Evolutionary conservation across 2,797 vertebrate genomes (phyloP).

Genomic region (Amphiprion clarkii): DNA sequence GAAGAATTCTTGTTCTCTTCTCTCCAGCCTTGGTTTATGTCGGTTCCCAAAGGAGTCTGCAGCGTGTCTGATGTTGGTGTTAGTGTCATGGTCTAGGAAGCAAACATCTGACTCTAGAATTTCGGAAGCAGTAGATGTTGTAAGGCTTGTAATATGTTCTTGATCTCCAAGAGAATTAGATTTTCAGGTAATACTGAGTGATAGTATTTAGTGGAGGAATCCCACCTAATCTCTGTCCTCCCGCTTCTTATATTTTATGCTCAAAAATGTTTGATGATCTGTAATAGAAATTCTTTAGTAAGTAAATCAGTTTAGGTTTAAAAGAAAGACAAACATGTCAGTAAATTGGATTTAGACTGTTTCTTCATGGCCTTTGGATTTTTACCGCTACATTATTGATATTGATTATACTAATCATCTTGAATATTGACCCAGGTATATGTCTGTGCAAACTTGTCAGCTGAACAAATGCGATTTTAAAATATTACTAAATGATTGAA

Average conservation of each 20-base stretch:
- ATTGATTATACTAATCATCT: too few species aligned
- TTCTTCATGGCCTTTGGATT: too few species aligned
- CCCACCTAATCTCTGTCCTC: too few species aligned
- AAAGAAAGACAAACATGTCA: too few species aligned
- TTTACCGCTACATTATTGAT: neutral
- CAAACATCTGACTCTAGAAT: neutral
- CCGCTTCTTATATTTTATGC: too few species aligned
- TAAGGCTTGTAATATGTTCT: neutral
- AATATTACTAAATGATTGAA: too few species aligned
- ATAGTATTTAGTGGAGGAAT: neutral
- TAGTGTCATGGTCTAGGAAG: conserved; percentile 1
- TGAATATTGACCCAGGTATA: too few species aligned
- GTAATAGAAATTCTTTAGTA: neutral
- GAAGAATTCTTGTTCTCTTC: conserved; percentile 24
- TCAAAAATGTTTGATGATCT: too few species aligned
- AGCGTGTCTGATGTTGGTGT: conserved; percentile 27
- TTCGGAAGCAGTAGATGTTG: neutral
- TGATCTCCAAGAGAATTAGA: neutral
- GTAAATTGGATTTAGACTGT: too few species aligned
- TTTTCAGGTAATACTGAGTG: neutral
- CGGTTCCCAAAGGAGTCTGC: conserved; percentile 41
- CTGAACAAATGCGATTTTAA: too few species aligned
- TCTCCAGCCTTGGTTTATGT: conserved; percentile 38
- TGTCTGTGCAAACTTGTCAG: too few species aligned
- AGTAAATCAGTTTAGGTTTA: too few species aligned